Base-by-base conservation (phyloP, 1,140 invertebrate genomes). In the Drosophila kikkawai region DNA sequence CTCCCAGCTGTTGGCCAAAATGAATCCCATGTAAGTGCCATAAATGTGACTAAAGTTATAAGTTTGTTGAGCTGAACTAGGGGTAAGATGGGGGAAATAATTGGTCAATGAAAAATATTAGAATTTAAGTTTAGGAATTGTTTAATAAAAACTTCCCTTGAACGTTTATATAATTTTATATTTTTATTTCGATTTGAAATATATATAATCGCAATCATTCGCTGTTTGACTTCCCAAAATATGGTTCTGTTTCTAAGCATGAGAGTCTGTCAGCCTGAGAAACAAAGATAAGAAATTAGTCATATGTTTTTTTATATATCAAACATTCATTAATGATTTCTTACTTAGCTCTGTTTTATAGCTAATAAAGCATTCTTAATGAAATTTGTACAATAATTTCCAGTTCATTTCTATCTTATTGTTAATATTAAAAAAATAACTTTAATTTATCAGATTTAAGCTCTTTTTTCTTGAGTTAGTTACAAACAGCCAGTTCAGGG, bases 1-100 rank as follows among this genome's bases (percentile, higher is more conserved):
- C 22, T 81, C 92, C 8, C 80, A 86, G 58, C 60, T 93, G 63
- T 39, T 93, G 80, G 92, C 86, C 65, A 91, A 91, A 91, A 92
- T 93, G 91, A 93, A 93, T 90, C 88, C 92, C 71, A 88, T 77
- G 92, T 93, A 78, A 93, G 92, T 93, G 74, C 4, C 26, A 12
- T 42, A 39, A 77, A 77, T 39, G 51, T 29, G 13, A 34, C 17
- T 44, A 37, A 42, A 67, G 42, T 26, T 29, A 22, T 36, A 59
- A 19, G n/a, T 41, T 47, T 47, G 36, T 60, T 37, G 32, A 39
- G 34, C 8, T 6, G 19, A 51, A 51, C 34, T 0, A 12, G 0
- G 5, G 7, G 12, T 0, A 37, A 36, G 1, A 36, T 4, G 13
- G n/a, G 12, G 17, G 32, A 22, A 4, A 8, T 36, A 36, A 22